These are phyloP conservation scores for Calidris pygmaea DNA, from an alignment of 2,113 vertebrate genomes.

Conservation along the genomic window DNA sequence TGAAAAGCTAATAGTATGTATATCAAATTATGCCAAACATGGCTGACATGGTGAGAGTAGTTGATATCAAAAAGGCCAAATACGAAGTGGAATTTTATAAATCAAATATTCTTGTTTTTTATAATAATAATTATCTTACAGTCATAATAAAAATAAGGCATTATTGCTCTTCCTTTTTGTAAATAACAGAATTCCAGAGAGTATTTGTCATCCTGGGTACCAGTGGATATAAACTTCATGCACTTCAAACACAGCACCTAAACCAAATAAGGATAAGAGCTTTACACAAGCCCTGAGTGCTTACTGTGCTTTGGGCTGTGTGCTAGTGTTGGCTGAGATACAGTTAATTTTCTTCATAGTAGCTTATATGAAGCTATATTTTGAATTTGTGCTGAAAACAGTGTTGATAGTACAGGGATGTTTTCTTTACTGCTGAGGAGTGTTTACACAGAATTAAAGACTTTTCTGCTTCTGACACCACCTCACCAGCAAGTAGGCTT, in stretches of 20 bases:
- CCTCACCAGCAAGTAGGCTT: background rate
- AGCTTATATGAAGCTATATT: background rate
- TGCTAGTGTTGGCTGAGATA: background rate
- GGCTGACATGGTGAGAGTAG: background rate
- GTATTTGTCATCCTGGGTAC: background rate
- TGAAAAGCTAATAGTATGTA: background rate
- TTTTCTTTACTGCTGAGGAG: background rate
- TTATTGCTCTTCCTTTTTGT: background rate
- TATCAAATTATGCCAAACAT: background rate
- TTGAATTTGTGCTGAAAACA: background rate
- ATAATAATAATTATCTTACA: background rate
- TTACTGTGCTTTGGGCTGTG: background rate
- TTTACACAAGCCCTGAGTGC: background rate
- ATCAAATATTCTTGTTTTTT: background rate
- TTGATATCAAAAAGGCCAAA: background rate
- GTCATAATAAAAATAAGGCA: background rate
- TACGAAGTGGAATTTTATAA: background rate
- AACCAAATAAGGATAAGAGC: background rate
- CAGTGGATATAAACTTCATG: background rate
- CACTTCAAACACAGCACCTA: background rate
- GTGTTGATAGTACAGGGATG: background rate
- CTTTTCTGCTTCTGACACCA: background rate
- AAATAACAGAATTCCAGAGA: background rate
- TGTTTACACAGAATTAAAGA: background rate
- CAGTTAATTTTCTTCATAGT: background rate